These are phyloP conservation scores for Diabrotica undecimpunctata DNA, from an alignment of 1,140 invertebrate genomes.

Conservation along the genomic window DNA sequence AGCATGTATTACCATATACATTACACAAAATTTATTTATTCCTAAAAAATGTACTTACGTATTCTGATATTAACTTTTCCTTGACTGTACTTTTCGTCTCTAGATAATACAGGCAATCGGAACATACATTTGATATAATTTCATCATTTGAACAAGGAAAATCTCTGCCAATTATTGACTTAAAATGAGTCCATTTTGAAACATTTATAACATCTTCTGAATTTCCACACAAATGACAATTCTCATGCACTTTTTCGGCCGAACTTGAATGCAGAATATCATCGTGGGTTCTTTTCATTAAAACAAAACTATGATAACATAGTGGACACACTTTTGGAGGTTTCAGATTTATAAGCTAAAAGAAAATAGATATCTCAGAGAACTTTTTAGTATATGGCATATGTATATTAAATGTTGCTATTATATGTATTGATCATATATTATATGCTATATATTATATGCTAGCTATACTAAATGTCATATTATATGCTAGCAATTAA, in stretches of 20 bases:
- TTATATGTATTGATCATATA: too few species aligned
- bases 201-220: not conserved
- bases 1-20: too few species aligned
- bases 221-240: slow-evolving; percentile 1
- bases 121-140: not conserved
- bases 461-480: too few species aligned
- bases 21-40: too few species aligned
- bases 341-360: not conserved
- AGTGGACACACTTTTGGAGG: not conserved
- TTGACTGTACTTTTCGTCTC: not conserved
- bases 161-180: not conserved
- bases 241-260: not conserved
- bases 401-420: too few species aligned
- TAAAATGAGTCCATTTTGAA: not conserved
- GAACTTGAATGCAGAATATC: not conserved
- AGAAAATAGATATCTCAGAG: not conserved
- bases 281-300: not conserved
- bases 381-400: too few species aligned
- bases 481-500: too few species aligned
- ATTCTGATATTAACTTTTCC: not conserved
- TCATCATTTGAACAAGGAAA: not conserved
- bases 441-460: too few species aligned
- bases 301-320: not conserved
- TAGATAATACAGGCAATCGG: not conserved
- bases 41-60: not conserved